Conservation (phyloP, 2,113 vertebrate genomes). For the Ceyx melanurus region DNA sequence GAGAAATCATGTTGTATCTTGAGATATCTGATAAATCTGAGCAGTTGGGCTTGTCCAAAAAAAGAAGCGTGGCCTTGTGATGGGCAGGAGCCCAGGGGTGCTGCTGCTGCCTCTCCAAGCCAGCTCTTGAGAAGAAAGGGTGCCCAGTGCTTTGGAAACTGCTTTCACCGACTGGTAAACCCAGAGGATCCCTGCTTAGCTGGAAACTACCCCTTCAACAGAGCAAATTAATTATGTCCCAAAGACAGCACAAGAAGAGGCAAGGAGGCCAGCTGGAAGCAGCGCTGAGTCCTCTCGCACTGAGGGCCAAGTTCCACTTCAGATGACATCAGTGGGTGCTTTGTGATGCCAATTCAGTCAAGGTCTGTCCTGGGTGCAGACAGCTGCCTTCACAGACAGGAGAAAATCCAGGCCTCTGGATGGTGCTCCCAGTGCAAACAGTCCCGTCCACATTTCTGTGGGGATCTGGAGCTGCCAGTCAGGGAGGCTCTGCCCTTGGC, state of each 20-base stretch:
- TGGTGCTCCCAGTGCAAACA: neutral
- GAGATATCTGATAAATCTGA: neutral
- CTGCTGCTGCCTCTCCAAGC: neutral
- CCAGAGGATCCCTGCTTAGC: constrained; percentile 38
- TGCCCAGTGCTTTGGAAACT: constrained; percentile 10
- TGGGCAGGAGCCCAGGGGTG: fast-evolving
- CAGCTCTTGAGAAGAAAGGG: constrained; percentile 1
- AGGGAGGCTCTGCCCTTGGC: neutral
- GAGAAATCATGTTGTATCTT: neutral
- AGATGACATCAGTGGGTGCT: constrained; percentile 21
- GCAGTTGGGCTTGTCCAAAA: neutral
- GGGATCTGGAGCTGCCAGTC: neutral
- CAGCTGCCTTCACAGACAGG: neutral
- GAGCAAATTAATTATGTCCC: constrained; percentile 39
- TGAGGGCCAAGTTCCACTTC: constrained; percentile 31
- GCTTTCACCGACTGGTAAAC: constrained; percentile 38
- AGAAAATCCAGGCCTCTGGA: neutral
- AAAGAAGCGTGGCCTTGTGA: fast-evolving
- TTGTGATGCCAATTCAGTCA: neutral
- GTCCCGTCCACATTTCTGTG: neutral
- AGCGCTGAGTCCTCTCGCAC: neutral
- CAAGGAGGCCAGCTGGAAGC: constrained; percentile 50
- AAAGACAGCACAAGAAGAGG: constrained; percentile 6
- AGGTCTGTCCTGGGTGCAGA: constrained; percentile 22
- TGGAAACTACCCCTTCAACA: constrained; percentile 49